Base-by-base conservation (phyloP, 2,113 vertebrate genomes). In the Cryptotis parvus region DNA sequence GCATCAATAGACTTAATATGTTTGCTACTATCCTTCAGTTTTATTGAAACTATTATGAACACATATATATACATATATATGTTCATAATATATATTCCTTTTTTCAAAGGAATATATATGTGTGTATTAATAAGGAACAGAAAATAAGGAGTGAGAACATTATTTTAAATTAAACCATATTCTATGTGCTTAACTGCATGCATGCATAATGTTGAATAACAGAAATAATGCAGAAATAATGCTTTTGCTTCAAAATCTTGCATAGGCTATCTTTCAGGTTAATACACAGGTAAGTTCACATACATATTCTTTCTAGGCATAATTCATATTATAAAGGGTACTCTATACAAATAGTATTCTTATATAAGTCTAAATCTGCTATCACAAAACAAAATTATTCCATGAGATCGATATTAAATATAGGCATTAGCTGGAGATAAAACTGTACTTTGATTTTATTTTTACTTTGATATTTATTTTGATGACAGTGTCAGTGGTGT, bases 381-480 rank as follows among this genome's bases (percentile, higher is more conserved):
- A 55, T 33, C 9, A 72, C 43, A 74, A 49, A 77, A 72, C 8
- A 91, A 93, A 94, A 84, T 27, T 37, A 55, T 70, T 10, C 10
- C 43, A 12, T 43, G 66, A 92, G 33, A 7, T 72, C 76, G 33
- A 70, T 84, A 70, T 66, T 84, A 92, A 91, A 87, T 61, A 76
- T 7, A 91, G 26, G 31, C 41, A 89, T 58, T 81, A 33, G 16
- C 66, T 84, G n/a, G 6, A 81, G 85, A 74, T 75, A 52, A n/a
- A 70, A 52, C 31, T 78, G 11, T 52, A 41, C 84, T 94, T 88
- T 91, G 78, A 91, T 91, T 94, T 91, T 81, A 87, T 74, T 91
- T 16, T 89, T 86, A 3, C 74, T 93, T 91, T 92, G 68, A 85
- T 78, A 89, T 72, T 86, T 75, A 90, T 86, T 88, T 75, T 72